phyloP scores from a whole-genome alignment of 2,113 vertebrate species.

The Litocranius walleri region DNA sequence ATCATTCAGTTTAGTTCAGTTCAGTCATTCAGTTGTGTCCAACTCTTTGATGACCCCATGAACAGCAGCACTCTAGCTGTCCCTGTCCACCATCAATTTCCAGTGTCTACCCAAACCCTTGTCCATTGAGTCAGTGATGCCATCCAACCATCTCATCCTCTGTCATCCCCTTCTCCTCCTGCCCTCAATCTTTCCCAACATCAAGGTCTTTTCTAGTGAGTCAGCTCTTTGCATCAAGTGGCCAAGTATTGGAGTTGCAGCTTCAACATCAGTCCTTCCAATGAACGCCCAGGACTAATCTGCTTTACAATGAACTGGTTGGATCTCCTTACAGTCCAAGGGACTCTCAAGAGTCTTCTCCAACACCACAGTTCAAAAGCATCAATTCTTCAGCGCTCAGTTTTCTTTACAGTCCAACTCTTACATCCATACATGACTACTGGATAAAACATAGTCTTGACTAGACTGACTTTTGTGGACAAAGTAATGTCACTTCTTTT shows the following conservation, averaged over 20 bases:
- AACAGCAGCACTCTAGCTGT: accelerated
- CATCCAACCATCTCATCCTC: neutral
- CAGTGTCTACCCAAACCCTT: neutral
- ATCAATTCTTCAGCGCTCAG: neutral
- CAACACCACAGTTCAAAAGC: neutral
- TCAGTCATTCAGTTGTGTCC: neutral
- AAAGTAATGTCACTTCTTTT: neutral
- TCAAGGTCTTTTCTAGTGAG: neutral
- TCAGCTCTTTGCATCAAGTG: neutral
- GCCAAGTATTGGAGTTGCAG: neutral
- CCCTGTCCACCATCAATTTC: neutral
- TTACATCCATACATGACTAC: neutral
- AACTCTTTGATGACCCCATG: neutral
- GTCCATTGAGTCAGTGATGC: neutral
- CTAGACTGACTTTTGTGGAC: neutral
- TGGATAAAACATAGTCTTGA: neutral
- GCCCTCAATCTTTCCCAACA: neutral
- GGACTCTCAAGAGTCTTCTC: neutral
- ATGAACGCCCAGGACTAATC: neutral
- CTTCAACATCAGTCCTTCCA: neutral
- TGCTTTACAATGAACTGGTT: neutral
- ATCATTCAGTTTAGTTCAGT: neutral
- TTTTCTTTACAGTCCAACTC: neutral
- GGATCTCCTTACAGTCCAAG: neutral
- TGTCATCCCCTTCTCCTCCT: neutral